A percentile compares a stretch with the other conserved stretches of the same genome.
These are phyloP conservation scores for Vicugna pacos DNA, from an alignment of 2,113 vertebrate species.

Conservation along the genomic window DNA sequence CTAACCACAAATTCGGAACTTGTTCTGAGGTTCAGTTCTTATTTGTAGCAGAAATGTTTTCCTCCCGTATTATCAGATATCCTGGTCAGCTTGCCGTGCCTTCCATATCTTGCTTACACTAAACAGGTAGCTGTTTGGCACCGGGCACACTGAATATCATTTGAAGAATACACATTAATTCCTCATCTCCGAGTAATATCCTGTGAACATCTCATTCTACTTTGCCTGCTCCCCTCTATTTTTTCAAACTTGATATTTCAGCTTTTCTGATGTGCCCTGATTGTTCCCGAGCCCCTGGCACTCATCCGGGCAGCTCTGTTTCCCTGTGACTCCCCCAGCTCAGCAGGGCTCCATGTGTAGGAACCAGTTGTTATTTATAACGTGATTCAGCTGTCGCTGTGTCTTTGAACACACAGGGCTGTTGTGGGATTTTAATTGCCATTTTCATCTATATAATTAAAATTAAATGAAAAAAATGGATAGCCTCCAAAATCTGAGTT, in stretches of 20 bases:
- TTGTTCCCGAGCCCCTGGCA: neutral
- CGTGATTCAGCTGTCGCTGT: constrained; percentile 13
- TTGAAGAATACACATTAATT: neutral
- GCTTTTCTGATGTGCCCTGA: neutral
- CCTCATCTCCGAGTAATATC: neutral
- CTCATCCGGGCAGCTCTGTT: neutral
- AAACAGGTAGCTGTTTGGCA: neutral
- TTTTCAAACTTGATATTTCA: constrained; percentile 9
- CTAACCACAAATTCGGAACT: neutral
- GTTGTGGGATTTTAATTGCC: constrained; percentile 76
- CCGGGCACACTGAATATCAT: neutral
- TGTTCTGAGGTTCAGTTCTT: neutral
- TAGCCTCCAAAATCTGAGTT: constrained; percentile 76
- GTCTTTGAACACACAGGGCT: constrained; percentile 67
- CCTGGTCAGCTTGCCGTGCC: neutral
- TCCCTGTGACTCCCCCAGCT: neutral
- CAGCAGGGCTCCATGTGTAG: neutral
- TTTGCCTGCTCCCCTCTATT: neutral
- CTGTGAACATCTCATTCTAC: neutral
- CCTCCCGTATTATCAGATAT: neutral
- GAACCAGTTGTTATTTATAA: constrained; percentile 65
- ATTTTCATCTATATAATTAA: constrained; percentile 82
- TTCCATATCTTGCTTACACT: neutral
- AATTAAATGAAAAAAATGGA: constrained; percentile 77
- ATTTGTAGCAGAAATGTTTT: neutral